Evolutionary conservation across 2,113 vertebrate genomes (phyloP), one percentile per base, ranked within the genome.

Genomic region (Leucopsar rothschildi): DNA sequence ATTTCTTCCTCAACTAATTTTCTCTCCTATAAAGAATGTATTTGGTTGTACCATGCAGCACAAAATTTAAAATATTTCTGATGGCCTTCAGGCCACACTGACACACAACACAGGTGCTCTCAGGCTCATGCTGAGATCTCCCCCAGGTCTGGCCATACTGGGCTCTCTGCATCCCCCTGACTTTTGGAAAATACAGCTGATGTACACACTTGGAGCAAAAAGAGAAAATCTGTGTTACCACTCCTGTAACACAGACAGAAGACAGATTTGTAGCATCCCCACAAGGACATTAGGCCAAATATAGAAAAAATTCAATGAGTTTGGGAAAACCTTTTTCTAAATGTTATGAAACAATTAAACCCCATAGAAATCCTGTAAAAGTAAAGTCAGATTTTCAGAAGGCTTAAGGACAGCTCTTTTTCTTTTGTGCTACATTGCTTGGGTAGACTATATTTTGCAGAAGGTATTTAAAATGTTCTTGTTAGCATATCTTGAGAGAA

Each of bases 401-500:
- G 42, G 20, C 23, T 65, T 88, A n/a, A 60, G 83, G 37, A 68
- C 35, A 89, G 40, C 3, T 84, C 21, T 47, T 60, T 27, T 60
- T 61, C 49, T 59, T 50, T 39, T n/a, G 29, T 61, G 44, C 44
- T 49, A 37, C 23, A 12, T n/a, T 90, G 66, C 27, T 45, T 93
- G 57, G 28, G 25, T 44, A 85, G 71, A 85, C 29, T 44, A 50
- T 24, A 42, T 82, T 96, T 80, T 93, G 61, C 49, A 87, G 60
- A 86, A 84, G 57, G n/a, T 79, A 39, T 85, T 92, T 73, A 65
- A 96, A 93, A 79, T 85, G 47, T 85, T 92, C 63, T 79, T 76
- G 49, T 69, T 95, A 95, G 53, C 28, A 14, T 63, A 78, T 57
- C 92, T 84, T 79, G 73, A 91, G 89, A 87, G 53, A 91, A 77